Conservation (phyloP, 2,888 invertebrate genomes). For the Athalia rosae region DNA sequence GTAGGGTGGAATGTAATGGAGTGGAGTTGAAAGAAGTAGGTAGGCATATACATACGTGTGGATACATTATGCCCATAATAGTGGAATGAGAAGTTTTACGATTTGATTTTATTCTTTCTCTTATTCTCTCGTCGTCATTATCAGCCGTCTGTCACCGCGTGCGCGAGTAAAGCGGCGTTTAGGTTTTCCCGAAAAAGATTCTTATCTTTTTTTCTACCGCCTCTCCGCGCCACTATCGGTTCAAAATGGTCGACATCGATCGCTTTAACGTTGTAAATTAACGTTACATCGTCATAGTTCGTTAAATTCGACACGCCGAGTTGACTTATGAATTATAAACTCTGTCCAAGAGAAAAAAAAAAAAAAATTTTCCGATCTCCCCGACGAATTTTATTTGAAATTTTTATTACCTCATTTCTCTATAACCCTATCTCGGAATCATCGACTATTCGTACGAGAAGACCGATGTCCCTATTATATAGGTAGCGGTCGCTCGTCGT, state of each 20-base stretch:
- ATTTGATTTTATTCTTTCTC: slow-evolving; percentile 63
- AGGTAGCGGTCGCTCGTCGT: slow-evolving; percentile 6
- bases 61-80: not conserved
- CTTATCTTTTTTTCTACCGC: not conserved
- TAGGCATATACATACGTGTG: no score
- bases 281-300: not conserved
- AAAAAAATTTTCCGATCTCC: not conserved
- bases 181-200: slow-evolving; percentile 34
- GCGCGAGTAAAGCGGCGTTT: slow-evolving; percentile 18
- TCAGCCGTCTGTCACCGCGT: slow-evolving; percentile 55
- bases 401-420: not conserved
- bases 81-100: slow-evolving; percentile 25
- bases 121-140: slow-evolving; percentile 53
- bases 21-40: no score
- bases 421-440: not conserved
- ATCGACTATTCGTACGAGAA: no score
- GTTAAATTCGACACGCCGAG: slow-evolving; percentile 34
- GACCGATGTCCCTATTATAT: not conserved
- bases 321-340: slow-evolving; percentile 40
- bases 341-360: no score
- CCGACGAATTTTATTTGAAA: slow-evolving; percentile 36
- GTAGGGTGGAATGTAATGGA: not conserved
- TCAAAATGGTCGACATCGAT: slow-evolving; percentile 24
- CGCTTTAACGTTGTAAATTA: slow-evolving; percentile 7
- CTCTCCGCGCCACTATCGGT: not conserved